Conservation (phyloP, 2,113 vertebrate species). For the Callipepla californica region DNA sequence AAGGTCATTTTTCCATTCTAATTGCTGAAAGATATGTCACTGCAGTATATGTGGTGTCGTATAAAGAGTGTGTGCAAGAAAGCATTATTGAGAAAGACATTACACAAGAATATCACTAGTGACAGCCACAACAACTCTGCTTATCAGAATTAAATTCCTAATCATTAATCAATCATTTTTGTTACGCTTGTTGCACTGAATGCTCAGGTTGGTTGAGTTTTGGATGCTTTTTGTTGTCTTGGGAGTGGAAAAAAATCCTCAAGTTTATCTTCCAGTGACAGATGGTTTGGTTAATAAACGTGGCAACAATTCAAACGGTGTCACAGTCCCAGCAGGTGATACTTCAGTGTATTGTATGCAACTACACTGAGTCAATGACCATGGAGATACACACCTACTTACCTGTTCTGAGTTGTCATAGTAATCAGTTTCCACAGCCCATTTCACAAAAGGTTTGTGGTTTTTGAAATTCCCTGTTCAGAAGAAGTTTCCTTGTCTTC, state of each 20-base stretch:
- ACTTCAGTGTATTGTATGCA: not conserved
- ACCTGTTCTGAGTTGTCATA: not conserved
- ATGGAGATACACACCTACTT: not conserved
- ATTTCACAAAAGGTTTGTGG: not conserved
- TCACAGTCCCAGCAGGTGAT: conserved; percentile 13
- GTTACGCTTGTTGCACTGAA: not conserved
- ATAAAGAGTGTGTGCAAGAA: not conserved
- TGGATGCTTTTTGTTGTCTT: not conserved
- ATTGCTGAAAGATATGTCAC: not conserved
- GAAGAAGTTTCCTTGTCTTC: not conserved
- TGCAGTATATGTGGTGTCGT: not conserved
- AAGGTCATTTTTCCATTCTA: not conserved
- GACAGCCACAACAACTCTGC: not conserved
- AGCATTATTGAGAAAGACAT: not conserved
- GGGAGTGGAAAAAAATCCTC: not conserved
- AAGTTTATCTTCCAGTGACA: conserved; percentile 37
- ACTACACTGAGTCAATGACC: not conserved
- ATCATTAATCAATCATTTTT: not conserved
- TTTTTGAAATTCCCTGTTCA: not conserved
- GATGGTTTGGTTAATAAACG: conserved; percentile 45
- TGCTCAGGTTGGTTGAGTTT: conserved; percentile 39
- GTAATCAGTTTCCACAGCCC: not conserved
- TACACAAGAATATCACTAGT: not conserved
- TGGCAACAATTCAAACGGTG: not conserved
- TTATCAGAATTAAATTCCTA: not conserved